Evolutionary conservation across 2,113 vertebrate species (phyloP), one percentile per base, ranked within the genome.

Genomic region (Spea multiplicata): DNA sequence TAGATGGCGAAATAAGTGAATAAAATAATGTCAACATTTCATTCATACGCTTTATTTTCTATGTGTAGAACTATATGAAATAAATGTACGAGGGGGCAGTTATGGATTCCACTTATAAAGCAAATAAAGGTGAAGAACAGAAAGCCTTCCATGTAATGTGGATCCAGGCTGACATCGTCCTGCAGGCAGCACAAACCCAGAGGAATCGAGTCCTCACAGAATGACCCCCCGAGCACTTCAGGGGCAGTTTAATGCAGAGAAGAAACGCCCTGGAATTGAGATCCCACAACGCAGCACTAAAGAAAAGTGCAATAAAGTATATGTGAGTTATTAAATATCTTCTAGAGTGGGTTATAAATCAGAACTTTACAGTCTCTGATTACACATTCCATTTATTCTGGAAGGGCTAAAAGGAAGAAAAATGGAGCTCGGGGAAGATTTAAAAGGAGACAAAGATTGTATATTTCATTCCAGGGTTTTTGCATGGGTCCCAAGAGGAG

Each of bases 241-340:
- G n/a, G 14, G 47, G n/a, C n/a, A 50, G 48, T 12, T n/a, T 70
- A 16, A 69, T 57, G 44, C 48, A 70, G 44, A 10, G 75, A 49
- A 70, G 52, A 45, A 70, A 49, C 61, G 49, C 12, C 45, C 2
- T 10, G 10, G 17, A 52, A 44, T 53, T 64, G 55, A 49, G 12
- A 71, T 78, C 57, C 57, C 75, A 71, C 45, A 78, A 67, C 30
- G 49, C 74, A 16, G 8, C 45, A 64, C 47, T 78, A 78, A 50
- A 48, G 76, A 57, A 78, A 55, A 53, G 59, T 72, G 76, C 69
- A 72, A 78, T 72, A 78, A 78, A 78, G 47, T 72, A 71, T 65
- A 47, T 55, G 69, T 71, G 76, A 78, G 76, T 78, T 78, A 78
- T 78, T 78, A 78, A 78, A 78, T 78, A 78, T 78, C 69, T 71